phyloP scores from a whole-genome alignment of 1,140 invertebrate genomes.

The Centruroides vittatus region DNA sequence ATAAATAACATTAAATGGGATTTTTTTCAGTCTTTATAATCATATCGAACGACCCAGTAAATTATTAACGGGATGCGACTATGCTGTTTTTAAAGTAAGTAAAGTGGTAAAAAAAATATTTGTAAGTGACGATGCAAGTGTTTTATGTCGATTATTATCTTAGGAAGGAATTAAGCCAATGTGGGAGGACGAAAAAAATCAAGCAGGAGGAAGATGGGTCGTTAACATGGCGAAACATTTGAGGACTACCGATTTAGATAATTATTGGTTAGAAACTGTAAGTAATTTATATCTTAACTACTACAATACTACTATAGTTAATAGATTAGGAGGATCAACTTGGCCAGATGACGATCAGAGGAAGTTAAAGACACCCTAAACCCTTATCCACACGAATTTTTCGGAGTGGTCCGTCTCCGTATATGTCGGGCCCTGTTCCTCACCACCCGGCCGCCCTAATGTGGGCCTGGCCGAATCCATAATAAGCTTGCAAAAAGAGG shows the following conservation, averaged over 20 bases:
- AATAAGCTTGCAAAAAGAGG: too few relatives aligned
- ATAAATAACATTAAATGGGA: too few relatives aligned
- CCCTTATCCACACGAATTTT: too few relatives aligned
- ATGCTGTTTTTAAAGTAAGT: conserved; percentile 73
- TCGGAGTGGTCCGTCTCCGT: too few relatives aligned
- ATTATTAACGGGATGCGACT: conserved; percentile 76
- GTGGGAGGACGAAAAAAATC: conserved; percentile 92
- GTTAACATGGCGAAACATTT: conserved; percentile 75
- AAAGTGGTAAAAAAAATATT: not conserved
- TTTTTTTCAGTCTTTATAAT: conserved; percentile 51
- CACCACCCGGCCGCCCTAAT: too few relatives aligned
- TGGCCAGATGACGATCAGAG: too few relatives aligned
- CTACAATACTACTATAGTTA: too few relatives aligned
- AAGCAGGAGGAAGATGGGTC: conserved; percentile 86
- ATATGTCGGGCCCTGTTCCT: too few relatives aligned
- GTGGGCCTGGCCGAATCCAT: too few relatives aligned
- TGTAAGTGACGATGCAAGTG: too few relatives aligned
- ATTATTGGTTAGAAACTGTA: conserved; percentile 82
- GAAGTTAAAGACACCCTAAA: too few relatives aligned
- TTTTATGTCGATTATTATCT: not conserved
- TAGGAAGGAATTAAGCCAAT: conserved; percentile 79
- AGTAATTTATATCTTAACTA: not conserved
- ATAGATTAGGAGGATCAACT: too few relatives aligned
- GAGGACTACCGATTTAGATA: conserved; percentile 64
- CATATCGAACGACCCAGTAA: conserved; percentile 89